Evolutionary conservation across 2,113 vertebrate genomes (phyloP), one percentile per base, ranked within the genome.

Genomic region (Coracopsis vasa): DNA sequence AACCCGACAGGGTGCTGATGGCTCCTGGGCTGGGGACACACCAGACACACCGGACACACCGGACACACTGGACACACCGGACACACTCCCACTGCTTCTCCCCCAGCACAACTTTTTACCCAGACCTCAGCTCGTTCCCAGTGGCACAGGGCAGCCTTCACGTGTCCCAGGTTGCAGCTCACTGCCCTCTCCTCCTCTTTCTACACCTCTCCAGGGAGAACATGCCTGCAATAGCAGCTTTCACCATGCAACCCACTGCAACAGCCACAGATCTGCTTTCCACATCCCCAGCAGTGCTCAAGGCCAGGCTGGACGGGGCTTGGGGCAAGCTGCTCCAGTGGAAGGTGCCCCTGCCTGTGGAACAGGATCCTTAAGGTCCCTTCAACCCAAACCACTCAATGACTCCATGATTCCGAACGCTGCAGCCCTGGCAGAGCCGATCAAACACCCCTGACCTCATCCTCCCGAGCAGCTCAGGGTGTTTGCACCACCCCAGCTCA

Each of bases 41-140:
- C 3, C 0, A 6, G 31, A 21, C 60, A 61, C 4, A 23, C 27
- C 0, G 0, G 35, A 58, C 60, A 78, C 9, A 7, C 45, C 0
- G 1, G 48, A 14, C 48, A 54, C 51, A 18, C 17, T 1, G 6
- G 33, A 19, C 54, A 66, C 4, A 24, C 37, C 0, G 0, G 45
- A 45, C 61, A 79, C 7, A 8, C 61, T 4, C 72, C 16, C 11
- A 0, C 2, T 5, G 23, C 44, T 20, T 2, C 65, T 27, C 8
- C 67, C 37, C n/a, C 17, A 11, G 0, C 0, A 6, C 9, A 16
- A 7, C 3, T 6, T 4, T 4, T 8, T 2, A 9, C 24, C 77
- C 17, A 47, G 41, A 9, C 19, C 33, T 18, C 11, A 66, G 54
- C 50, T 70, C 39, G 0, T 1, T 45, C 54, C 58, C 65, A 11